Base-by-base conservation (phyloP, 1,140 invertebrate genomes). In the Galendromus occidentalis region DNA sequence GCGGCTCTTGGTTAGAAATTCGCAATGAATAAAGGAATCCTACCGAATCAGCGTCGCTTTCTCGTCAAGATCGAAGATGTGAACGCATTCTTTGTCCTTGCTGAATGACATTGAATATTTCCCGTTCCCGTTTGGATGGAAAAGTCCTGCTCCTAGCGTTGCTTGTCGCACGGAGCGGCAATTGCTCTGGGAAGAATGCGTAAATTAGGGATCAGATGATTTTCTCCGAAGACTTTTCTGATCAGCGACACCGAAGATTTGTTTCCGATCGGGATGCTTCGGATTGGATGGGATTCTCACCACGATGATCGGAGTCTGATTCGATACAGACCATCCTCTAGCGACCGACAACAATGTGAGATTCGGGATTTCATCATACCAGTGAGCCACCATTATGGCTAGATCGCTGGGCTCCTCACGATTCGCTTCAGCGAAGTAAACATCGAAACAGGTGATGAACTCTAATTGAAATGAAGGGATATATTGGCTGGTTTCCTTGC, bases 331-430 rank as follows among this genome's bases (percentile, higher is more conserved):
- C 51, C 51, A 59, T 14, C 25, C 51, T 17, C 51, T 25, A 29
- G 51, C 51, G 1, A 33, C 33, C 17, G 14, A 20, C 14, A 59
- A 22, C 25, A 59, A 14, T 25, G 51, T 59, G 14, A 59, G 33
- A 59, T 59, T 59, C 33, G 51, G 51, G 25, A 33, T 59, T 33
- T 59, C 51, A 59, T 59, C 51, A 59, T 59, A 59, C 51, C 51
- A 59, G 22, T 59, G 51, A 14, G 51, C 14, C 17, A 59, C 25
- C 51, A 25, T 29, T 14, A 59, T 17, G 33, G 22, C 51, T 22
- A 59, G 33, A 25, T 59, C 51, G 33, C 51, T 59, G 2, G 25
- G 17, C 25, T 1, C n/a, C 51, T 25, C 51, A 4, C 33, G 51
- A 22, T 59, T 59, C 6, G 51, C 51, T 22, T 59, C 51, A 14